These are phyloP conservation scores for Sialis lutaria DNA, from an alignment of 2,888 invertebrate genomes.

Conservation along the genomic window DNA sequence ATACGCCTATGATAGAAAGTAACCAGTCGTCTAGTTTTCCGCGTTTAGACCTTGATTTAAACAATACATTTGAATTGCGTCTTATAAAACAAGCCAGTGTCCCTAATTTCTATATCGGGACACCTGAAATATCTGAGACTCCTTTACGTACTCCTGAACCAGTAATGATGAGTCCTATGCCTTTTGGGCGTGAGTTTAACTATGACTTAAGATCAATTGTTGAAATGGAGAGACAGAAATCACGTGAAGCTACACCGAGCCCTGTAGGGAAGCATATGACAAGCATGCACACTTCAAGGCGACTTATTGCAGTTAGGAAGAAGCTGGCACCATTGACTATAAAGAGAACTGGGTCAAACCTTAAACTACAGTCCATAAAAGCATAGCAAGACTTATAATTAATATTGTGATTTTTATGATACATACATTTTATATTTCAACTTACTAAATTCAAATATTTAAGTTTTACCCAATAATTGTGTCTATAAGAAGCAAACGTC, in stretches of 20 bases:
- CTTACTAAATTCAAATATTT: no score
- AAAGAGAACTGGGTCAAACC: not conserved
- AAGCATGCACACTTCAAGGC: not conserved
- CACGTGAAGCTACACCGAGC: not conserved
- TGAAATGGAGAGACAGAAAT: constrained; percentile 18
- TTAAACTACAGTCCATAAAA: no score
- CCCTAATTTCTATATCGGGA: constrained; percentile 23
- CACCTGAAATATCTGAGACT: not conserved
- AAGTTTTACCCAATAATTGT: no score
- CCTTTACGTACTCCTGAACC: not conserved
- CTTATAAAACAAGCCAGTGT: constrained; percentile 24
- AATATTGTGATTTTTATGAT: no score
- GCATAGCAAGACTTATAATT: no score
- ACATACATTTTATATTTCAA: no score
- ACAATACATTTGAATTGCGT: constrained; percentile 16
- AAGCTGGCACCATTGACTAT: constrained; percentile 4
- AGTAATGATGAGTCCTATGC: constrained; percentile 20
- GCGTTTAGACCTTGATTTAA: no score
- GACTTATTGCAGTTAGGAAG: constrained; percentile 2
- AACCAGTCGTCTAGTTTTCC: no score
- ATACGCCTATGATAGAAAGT: no score
- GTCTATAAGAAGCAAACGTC: no score
- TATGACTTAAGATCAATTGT: constrained; percentile 25
- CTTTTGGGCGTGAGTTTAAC: constrained; percentile 14
- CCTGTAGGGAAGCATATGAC: not conserved